Evolutionary conservation across 2,797 vertebrate genomes (phyloP).

Genomic region (Limnodromus scolopaceus): DNA sequence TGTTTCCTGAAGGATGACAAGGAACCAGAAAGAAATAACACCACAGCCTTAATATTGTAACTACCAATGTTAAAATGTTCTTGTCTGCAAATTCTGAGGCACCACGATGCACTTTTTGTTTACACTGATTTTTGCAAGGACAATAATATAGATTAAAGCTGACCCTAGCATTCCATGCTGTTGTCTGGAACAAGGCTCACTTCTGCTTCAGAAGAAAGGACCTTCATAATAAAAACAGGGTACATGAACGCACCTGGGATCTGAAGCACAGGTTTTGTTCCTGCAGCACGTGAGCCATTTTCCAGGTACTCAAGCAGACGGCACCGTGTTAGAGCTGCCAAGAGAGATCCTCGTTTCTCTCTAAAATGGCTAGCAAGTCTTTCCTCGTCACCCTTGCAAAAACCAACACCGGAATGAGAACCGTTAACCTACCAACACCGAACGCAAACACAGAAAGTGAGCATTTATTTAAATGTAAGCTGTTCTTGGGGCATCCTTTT

Average conservation of each 20-base stretch:
- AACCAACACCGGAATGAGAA: background rate
- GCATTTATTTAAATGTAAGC: background rate
- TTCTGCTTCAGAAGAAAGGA: background rate
- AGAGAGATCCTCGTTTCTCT: background rate
- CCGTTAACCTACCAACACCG: background rate
- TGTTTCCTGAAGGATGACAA: background rate
- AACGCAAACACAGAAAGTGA: background rate
- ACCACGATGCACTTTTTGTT: background rate
- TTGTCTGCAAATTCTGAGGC: background rate
- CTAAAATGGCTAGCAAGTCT: background rate
- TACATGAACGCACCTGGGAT: rapidly evolving
- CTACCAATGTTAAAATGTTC: background rate
- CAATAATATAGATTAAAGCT: background rate
- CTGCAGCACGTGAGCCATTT: background rate
- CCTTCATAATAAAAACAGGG: background rate
- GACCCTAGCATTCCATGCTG: background rate
- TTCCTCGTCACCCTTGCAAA: background rate
- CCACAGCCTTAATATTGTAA: background rate
- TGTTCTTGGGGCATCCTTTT: background rate
- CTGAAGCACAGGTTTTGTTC: background rate
- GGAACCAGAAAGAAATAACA: background rate
- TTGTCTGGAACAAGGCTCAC: background rate
- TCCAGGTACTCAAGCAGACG: slow-evolving; percentile 3
- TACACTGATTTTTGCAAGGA: background rate
- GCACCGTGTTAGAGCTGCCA: background rate